Evolutionary conservation across 2,888 invertebrate species (phyloP), one percentile per base, ranked within the genome.

Genomic region (Drosophila phalerata): DNA sequence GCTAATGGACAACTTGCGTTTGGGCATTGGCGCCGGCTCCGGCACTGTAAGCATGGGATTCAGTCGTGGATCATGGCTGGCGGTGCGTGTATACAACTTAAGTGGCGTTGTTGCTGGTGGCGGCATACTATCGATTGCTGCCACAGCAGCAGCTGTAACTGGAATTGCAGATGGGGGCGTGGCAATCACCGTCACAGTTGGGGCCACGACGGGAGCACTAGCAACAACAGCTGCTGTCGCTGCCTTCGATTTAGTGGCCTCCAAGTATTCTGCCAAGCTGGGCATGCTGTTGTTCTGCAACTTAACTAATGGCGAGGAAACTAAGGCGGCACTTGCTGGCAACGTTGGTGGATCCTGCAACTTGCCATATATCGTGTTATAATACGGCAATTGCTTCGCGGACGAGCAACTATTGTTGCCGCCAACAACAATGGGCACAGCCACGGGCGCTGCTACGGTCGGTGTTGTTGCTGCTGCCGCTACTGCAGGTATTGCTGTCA

Each of bases 1-100:
- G 79, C 96, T 96, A 90, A 98, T 96, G 79, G 98, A 98, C 83
- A 98, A 94, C 97, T 93, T 93, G 13, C 92, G 91, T 63, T 92
- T 92, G 17, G 92, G 92, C 81, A 91, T 91, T 8, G 92, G 91
- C 19, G 91, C 89, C 11, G 92, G 92, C 75, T 92, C 92, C 0
- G 92, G 93, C 15, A 90, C 91, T 3, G 90, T 92, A 1, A 92
- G 76, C 75, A 89, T 91, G 2, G 93, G 93, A 87, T 93, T 93
- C 11, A 93, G 66, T 0, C 93, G 90, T 3, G 93, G 93, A 89
- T 93, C 93, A 53, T 92, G 91, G 69, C 91, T 92, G 38, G 92
- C 92, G 1, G 92, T 92, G 49, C 92, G 91, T 13, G 92, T 92
- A 15, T 90, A 90, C 45, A 92, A 84, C 72, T 92, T 92, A 0